Evolutionary conservation across 2,888 invertebrate species (phyloP), one percentile per base, ranked within the genome.

Genomic region (Thecocarcelia acutangulata): DNA sequence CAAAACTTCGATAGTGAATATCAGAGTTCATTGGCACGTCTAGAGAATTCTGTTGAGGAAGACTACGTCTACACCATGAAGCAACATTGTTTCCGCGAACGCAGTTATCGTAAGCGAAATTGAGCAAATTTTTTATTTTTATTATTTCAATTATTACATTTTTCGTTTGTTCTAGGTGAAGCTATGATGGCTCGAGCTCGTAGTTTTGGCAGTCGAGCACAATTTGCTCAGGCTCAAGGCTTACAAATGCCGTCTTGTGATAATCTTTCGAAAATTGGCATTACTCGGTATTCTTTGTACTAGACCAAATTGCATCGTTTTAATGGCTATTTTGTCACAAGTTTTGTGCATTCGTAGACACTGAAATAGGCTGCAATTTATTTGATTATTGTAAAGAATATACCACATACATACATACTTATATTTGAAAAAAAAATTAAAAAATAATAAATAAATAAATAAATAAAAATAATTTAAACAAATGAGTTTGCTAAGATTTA

Each of bases 1-100:
- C 96, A 96, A 77, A 97, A 97, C 90, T 98, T 98, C 83, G 85
- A 85, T 73, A 83, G 58, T 50, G 97, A 98, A 88, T 98, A 97
- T 92, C 96, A 96, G 88, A 97, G 97, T 33, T 97, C 96, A 75
- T 92, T 98, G 86, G 93, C 94, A 76, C 93, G 97, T 84, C 92
- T 99, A 44, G 99, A 99, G 90, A 94, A 95, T 91, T 95, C 97
- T 11, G 97, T 99, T 11, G 98, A 99, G 89, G 98, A 98, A 87
- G 98, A 98, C 86, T 98, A 96, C 90, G 93, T 98, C 75, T 94
- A 95, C 88, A 94, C 93, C 79, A 93, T 99, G 79, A 93, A 97
- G 42, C 95, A 96, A 90, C 94, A 96, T 83, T 99, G 99, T 91
- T 97, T 96, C 90, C 94, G 97, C 86, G 98, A 99, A 91, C 95